Base-by-base conservation (phyloP, 2,888 invertebrate genomes). In the Charanyca ferruginea region DNA sequence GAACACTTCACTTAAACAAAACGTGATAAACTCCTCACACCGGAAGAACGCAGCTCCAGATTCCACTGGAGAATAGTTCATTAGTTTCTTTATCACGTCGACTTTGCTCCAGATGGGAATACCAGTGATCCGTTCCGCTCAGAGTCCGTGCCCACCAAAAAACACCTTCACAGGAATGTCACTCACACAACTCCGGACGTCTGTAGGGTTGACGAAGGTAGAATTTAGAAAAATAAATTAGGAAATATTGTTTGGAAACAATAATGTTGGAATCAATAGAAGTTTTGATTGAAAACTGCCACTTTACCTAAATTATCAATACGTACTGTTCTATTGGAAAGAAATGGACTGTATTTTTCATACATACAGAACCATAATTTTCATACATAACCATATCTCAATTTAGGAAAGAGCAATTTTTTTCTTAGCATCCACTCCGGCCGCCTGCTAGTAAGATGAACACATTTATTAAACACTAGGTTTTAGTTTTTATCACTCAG, bases 71-170 rank as follows among this genome's bases (percentile, higher is more conserved):
- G 62, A 73, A 80, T 65, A 78, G 77, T 86, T 85, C 87, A 91
- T 91, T 91, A 89, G 86, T 87, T 87, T 83, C 87, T 87, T 87
- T 84, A 85, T 79, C 76, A 75, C 75, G 77, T 64, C 77, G 72
- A 8, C 42, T 61, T 23, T 79, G 79, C 74, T 82, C 82, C 79
- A 82, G 82, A 81, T 78, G 74, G 79, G 81, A 84, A 88, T 88
- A 84, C 85, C 88, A 72, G 68, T 73, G 83, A 93, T 93, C 92
- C 90, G 93, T 93, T 93, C 91, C 93, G 91, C 89, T 89, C 81
- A 73, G 72, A 80, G 80, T 51, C 72, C 85, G 75, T 77, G 64
- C 51, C 48, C 77, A 88, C 90, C 91, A 93, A 93, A 94, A 94
- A 94, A 93, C 92, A 83, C 78, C 85, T 81, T 65, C 65, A 51